phyloP scores from a whole-genome alignment of 2,888 invertebrate species.

The Andrena trimmerana region DNA sequence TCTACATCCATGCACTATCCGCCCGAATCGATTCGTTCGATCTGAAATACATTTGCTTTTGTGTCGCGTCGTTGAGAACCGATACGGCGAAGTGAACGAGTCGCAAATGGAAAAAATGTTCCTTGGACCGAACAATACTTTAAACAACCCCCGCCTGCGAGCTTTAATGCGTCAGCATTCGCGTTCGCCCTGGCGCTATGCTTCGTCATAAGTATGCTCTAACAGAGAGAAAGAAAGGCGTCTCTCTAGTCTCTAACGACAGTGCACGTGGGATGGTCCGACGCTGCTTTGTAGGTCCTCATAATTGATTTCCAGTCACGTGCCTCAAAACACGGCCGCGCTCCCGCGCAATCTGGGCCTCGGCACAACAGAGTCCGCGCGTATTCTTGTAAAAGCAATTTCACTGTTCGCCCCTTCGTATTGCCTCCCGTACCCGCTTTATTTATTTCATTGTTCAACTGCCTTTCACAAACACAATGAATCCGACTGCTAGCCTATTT shows the following conservation, averaged over 20 bases:
- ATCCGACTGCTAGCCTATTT: slow-evolving; percentile 54
- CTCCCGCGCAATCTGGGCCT: not conserved
- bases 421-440: slow-evolving; percentile 38
- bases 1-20: not conserved
- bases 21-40: not conserved
- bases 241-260: slow-evolving; percentile 50
- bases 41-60: not conserved
- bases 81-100: not conserved
- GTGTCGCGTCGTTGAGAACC: not conserved
- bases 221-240: slow-evolving; percentile 34
- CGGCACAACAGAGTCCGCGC: slow-evolving; percentile 28
- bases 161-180: slow-evolving; percentile 13
- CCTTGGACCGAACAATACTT: slow-evolving; percentile 4
- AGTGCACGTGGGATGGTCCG: slow-evolving; percentile 14
- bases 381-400: slow-evolving; percentile 62
- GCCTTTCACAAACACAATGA: slow-evolving; percentile 45
- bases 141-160: not conserved
- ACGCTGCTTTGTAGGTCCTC: slow-evolving; percentile 53
- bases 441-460: slow-evolving; percentile 57
- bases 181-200: not conserved
- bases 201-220: slow-evolving; percentile 28
- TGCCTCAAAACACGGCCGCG: slow-evolving; percentile 57
- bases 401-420: slow-evolving; percentile 6
- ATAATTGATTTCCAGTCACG: slow-evolving; percentile 72
- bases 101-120: not conserved